Evolutionary conservation across 2,113 vertebrate genomes (phyloP), one percentile per base, ranked within the genome.

Genomic region (Equus przewalskii): DNA sequence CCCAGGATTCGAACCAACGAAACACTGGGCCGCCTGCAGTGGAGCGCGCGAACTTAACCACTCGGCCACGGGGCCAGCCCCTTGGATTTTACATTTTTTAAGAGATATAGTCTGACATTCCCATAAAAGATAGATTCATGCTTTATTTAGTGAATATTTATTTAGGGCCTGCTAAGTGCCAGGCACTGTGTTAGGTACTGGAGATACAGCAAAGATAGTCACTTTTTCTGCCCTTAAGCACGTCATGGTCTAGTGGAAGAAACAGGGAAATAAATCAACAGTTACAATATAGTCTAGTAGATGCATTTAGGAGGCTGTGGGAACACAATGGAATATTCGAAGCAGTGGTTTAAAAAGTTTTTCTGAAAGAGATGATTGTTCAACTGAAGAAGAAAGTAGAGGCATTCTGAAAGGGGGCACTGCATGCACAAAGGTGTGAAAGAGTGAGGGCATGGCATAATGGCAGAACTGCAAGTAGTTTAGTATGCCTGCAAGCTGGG

Each of bases 71-170:
- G 36, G 36, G 36, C 36, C 36, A 41, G 36, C 36, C 36, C 36
- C n/a, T 75, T 73, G 79, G 19, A 84, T 64, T 91, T 7, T 30
- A 56, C 22, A 13, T 60, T 85, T 73, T 75, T 87, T n/a, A 78
- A 92, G 72, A 46, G 44, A 28, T 72, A 5, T 54, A 93, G 11
- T 46, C n/a, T 80, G 62, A 44, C 46, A 72, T 65, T 91, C 8
- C 13, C 46, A 60, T 78, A 26, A 33, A 94, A 95, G 69, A 78
- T 19, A 82, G 33, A 91, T 64, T 92, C 10, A n/a, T 78, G 22
- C 67, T 92, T 89, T 95, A 49, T 91, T 89, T 7, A 69, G 36
- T 89, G 30, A 93, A 89, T 69, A 51, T 56, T 87, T 91, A 70
- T n/a, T 92, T 94, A 56, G 62, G 79, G 16, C 44, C 58, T 89